Evolutionary conservation across 2,888 invertebrate species (phyloP).

Genomic region (Drosophila nigricruria): DNA sequence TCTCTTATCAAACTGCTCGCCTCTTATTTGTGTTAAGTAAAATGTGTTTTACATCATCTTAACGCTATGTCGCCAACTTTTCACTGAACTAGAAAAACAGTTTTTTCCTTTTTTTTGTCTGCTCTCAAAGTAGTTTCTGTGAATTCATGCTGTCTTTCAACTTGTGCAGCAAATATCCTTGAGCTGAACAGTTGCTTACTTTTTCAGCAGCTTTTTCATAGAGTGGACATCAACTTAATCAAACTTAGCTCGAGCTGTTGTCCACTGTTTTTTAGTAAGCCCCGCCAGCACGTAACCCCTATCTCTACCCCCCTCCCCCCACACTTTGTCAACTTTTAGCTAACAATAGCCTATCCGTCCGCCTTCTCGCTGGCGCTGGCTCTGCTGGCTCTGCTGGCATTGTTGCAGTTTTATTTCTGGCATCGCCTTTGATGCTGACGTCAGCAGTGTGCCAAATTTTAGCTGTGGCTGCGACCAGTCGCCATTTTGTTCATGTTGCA

Average conservation of each 20-base stretch:
- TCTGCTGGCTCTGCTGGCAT: slow-evolving; percentile 20
- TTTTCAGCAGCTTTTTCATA: slow-evolving; percentile 29
- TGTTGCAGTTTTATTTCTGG: slow-evolving; percentile 73
- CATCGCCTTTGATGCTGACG: slow-evolving; percentile 65
- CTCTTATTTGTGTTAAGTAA: background rate
- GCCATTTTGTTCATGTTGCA: slow-evolving; percentile 57
- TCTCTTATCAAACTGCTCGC: background rate
- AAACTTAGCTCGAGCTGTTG: slow-evolving; percentile 51
- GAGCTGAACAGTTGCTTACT: slow-evolving; percentile 26
- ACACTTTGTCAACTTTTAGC: slow-evolving; percentile 12
- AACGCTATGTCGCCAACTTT: slow-evolving; percentile 3
- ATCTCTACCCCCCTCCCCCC: background rate
- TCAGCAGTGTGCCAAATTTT: slow-evolving; percentile 73
- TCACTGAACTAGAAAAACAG: background rate
- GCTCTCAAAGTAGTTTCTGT: background rate
- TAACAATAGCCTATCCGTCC: slow-evolving; percentile 44
- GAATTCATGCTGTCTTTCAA: background rate
- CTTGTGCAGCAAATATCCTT: slow-evolving; percentile 10
- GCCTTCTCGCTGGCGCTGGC: background rate
- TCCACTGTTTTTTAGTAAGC: slow-evolving; percentile 32
- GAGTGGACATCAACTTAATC: slow-evolving; percentile 58
- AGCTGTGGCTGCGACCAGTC: slow-evolving; percentile 48
- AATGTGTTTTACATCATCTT: background rate
- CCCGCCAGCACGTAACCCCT: background rate
- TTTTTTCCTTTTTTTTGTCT: background rate